Evolutionary conservation across 2,113 vertebrate genomes (phyloP).

Genomic region (Pollimyrus isidori): DNA sequence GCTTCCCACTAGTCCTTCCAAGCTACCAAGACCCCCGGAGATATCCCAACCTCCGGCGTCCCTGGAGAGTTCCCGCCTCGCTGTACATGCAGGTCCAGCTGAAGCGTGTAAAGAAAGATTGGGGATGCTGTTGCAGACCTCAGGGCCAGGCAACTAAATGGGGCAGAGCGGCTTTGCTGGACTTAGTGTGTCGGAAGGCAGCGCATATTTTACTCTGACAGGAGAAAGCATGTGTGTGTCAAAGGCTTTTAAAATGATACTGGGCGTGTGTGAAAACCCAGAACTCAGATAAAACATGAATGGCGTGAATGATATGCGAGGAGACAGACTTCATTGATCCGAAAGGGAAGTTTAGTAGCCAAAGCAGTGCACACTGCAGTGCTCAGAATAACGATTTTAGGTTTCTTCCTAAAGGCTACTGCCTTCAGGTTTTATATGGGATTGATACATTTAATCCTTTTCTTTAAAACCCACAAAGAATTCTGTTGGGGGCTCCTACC

Average conservation of each 20-base stretch:
- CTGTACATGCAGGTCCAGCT: constrained; percentile 21
- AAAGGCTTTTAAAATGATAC: background rate
- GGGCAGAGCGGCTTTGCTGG: background rate
- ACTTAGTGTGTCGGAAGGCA: background rate
- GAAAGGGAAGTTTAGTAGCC: background rate
- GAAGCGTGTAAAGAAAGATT: constrained; percentile 11
- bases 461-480: background rate
- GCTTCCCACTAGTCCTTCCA: constrained; percentile 12
- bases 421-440: background rate
- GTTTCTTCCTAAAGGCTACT: background rate
- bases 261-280: background rate
- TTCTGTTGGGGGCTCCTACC: background rate
- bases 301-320: background rate
- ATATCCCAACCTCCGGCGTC: background rate
- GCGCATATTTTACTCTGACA: background rate
- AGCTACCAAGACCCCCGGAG: background rate
- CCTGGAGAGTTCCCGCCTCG: background rate
- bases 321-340: background rate
- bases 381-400: background rate
- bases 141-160: constrained; percentile 1
- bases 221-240: background rate
- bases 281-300: background rate
- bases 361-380: background rate
- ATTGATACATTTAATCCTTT: background rate
- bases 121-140: background rate